Conservation (phyloP, 1,140 invertebrate genomes). For the Drosophila jambulina region DNA sequence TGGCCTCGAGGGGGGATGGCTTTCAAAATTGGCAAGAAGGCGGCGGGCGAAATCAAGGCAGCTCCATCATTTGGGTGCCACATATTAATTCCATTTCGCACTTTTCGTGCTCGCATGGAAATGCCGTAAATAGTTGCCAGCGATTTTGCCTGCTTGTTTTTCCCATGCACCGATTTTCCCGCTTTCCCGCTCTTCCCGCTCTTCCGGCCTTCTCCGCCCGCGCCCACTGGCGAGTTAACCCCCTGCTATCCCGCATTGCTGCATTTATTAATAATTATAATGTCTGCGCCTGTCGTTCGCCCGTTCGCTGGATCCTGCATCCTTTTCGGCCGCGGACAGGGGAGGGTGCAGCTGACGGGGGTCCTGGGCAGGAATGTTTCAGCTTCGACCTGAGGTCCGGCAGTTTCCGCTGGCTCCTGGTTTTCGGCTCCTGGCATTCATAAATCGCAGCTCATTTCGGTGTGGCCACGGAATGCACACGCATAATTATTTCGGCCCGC, state of each 20-base stretch:
- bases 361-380: slow-evolving; percentile 17
- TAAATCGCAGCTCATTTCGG: slow-evolving; percentile 82
- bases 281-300: slow-evolving; percentile 72
- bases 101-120: slow-evolving; percentile 58
- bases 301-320: slow-evolving; percentile 22
- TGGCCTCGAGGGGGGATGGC: background rate
- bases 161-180: background rate
- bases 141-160: slow-evolving; percentile 27
- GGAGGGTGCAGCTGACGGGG: background rate
- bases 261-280: slow-evolving; percentile 84
- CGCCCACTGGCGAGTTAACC: background rate
- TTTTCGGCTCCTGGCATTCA: slow-evolving; percentile 61
- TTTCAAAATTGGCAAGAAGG: slow-evolving; percentile 5
- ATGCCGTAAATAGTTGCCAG: slow-evolving; percentile 77
- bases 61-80: slow-evolving; percentile 72
- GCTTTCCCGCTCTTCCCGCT: background rate
- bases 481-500: slow-evolving; percentile 82
- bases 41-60: slow-evolving; percentile 31
- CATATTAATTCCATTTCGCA: slow-evolving; percentile 83
- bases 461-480: slow-evolving; percentile 82
- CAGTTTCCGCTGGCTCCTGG: slow-evolving; percentile 10
- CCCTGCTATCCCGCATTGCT: slow-evolving; percentile 44
- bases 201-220: background rate
- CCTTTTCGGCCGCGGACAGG: slow-evolving; percentile 1
- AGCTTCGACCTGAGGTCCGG: slow-evolving; percentile 23